Evolutionary conservation across 2,888 invertebrate genomes (phyloP), one percentile per base, ranked within the genome.

Genomic region (Lypha dubia): DNA sequence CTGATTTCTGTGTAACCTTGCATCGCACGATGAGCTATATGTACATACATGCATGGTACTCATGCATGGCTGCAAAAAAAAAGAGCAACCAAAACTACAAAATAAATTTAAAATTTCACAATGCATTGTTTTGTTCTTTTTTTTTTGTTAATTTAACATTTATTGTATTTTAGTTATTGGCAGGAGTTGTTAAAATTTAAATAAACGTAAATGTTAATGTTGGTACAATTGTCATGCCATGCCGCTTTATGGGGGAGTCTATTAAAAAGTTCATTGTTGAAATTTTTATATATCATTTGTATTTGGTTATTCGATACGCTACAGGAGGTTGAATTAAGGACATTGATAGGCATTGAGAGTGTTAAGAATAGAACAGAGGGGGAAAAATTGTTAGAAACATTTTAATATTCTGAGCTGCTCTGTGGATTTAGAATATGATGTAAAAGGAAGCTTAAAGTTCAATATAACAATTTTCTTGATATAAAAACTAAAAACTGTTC

Each of bases 101-200:
- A 41, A 51, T 0, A 58, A 22, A 8, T 32, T 65, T 56, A 22
- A 20, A 11, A 41, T 41, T 41, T 60, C 46, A n/a, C 38, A 65
- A 17, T 70, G 32, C 62, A 74, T 38, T 68, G 46, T 56, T 63
- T n/a, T 58, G 38, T n/a, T n/a, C n/a, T n/a, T n/a, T n/a, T n/a
- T n/a, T n/a, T n/a, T n/a, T n/a, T n/a, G n/a, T n/a, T 41, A 53
- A 74, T 58, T 74, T 74, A n/a, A 41, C 22, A 74, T 68, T 68
- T 74, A 71, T 71, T 82, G 44, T 15, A 65, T 51, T 82, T 75
- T 56, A 38, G 17, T 49, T 49, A 49, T 65, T 65, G 20, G n/a
- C 15, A 24, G 1, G n/a, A 13, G 38, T n/a, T n/a, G n/a, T n/a
- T 58, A 35, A 38, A 22, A 24, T 5, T 15, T 41, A 44, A 44